phyloP scores from a whole-genome alignment of 2,888 invertebrate species.

The Drosophila subsilvestris region DNA sequence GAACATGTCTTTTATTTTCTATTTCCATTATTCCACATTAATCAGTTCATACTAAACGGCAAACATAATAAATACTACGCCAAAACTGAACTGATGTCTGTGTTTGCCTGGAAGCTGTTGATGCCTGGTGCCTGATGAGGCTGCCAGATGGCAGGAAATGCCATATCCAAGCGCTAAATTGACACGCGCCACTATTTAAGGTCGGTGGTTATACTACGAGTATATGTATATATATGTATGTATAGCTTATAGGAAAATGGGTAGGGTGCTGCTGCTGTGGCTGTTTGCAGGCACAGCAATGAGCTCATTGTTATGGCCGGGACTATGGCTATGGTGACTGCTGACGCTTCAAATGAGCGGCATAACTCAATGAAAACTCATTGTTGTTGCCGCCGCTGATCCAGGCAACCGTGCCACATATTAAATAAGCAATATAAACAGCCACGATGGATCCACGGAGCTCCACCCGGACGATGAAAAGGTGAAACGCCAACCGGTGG shows the following conservation, averaged over 20 bases:
- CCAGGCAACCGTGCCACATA: slow-evolving; percentile 75
- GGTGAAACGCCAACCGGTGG: slow-evolving; percentile 44
- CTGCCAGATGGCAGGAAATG: slow-evolving; percentile 38
- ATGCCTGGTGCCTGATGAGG: slow-evolving; percentile 5
- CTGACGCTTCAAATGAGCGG: slow-evolving; percentile 71
- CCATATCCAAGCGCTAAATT: slow-evolving; percentile 65
- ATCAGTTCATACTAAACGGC: background rate
- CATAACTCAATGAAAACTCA: slow-evolving; percentile 78
- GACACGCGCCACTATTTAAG: slow-evolving; percentile 78
- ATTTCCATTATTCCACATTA: background rate
- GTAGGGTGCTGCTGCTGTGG: background rate
- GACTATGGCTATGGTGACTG: slow-evolving; percentile 35
- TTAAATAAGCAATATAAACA: slow-evolving; percentile 80
- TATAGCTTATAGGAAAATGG: slow-evolving; percentile 2
- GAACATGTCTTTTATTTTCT: too few relatives aligned
- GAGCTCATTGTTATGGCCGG: slow-evolving; percentile 73
- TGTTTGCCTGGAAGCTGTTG: slow-evolving; percentile 28
- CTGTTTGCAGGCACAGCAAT: slow-evolving; percentile 50
- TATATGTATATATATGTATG: background rate
- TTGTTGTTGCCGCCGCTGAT: slow-evolving; percentile 45
- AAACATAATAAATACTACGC: slow-evolving; percentile 1
- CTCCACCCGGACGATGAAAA: slow-evolving; percentile 41
- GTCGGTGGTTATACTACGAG: background rate
- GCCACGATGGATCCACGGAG: slow-evolving; percentile 15
- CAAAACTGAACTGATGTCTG: slow-evolving; percentile 19